A percentile compares a stretch with the other conserved stretches of the same genome.
These are phyloP conservation scores for Drosophila tsacasi DNA, from an alignment of 1,140 invertebrate genomes.

Conservation along the genomic window DNA sequence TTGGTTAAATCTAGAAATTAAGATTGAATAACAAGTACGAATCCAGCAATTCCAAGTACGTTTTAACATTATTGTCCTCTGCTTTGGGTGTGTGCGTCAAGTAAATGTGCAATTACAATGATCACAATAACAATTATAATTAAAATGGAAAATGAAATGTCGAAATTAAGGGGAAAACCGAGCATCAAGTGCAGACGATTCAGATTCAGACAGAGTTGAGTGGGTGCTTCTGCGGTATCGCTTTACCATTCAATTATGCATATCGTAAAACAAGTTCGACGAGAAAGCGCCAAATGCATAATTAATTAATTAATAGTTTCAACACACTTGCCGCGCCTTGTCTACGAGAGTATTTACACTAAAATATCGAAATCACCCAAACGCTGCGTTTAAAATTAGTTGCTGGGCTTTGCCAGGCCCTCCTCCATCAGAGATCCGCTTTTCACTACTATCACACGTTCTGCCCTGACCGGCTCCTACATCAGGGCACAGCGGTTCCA, in stretches of 20 bases:
- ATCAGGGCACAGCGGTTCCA: slow-evolving; percentile 77
- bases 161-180: slow-evolving; percentile 16
- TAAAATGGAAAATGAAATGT: slow-evolving; percentile 20
- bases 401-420: slow-evolving; percentile 2
- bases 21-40: slow-evolving; percentile 56
- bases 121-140: slow-evolving; percentile 37
- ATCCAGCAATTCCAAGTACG: slow-evolving; percentile 57
- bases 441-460: slow-evolving; percentile 72
- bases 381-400: slow-evolving; percentile 78
- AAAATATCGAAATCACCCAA: slow-evolving; percentile 78
- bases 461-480: slow-evolving; percentile 35
- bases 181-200: slow-evolving; percentile 34
- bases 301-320: slow-evolving; percentile 31
- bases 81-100: slow-evolving; percentile 55
- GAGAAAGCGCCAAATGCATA: slow-evolving; percentile 51
- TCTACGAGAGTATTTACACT: slow-evolving; percentile 59
- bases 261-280: slow-evolving; percentile 29
- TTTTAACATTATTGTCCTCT: slow-evolving; percentile 77
- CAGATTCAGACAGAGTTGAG: slow-evolving; percentile 25
- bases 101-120: slow-evolving; percentile 45
- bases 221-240: slow-evolving; percentile 6
- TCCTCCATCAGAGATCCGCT: slow-evolving; percentile 11
- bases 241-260: slow-evolving; percentile 42
- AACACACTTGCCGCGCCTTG: slow-evolving; percentile 30
- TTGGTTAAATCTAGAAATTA: slow-evolving; percentile 59